phyloP scores from a whole-genome alignment of 2,797 vertebrate species.

The Mustela erminea region DNA sequence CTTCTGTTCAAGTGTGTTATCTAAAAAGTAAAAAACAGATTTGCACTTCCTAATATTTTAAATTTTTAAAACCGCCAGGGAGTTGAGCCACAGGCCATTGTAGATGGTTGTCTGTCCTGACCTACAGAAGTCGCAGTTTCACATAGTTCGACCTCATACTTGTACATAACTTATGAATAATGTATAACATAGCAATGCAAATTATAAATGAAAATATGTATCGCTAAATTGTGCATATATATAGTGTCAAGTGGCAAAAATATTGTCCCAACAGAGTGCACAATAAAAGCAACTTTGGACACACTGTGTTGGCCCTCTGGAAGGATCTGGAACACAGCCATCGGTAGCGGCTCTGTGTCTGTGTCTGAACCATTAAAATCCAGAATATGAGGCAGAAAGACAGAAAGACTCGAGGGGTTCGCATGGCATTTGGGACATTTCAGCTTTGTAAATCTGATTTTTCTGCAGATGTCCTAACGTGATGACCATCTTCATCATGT shows the following conservation, averaged over 20 bases:
- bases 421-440: background rate
- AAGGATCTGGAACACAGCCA: background rate
- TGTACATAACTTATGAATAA: background rate
- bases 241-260: background rate
- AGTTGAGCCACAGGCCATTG: background rate
- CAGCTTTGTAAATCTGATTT: background rate
- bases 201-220: background rate
- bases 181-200: background rate
- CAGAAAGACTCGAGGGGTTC: background rate
- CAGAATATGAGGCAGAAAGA: background rate
- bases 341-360: no score
- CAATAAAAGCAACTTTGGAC: background rate
- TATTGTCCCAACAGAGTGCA: accelerated
- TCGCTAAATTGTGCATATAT: background rate
- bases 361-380: background rate
- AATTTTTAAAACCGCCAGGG: background rate
- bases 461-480: background rate
- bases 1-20: background rate
- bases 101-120: background rate
- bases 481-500: background rate
- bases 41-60: background rate
- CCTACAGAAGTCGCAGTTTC: background rate
- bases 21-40: background rate
- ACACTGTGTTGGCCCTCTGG: background rate
- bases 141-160: background rate